Conservation (phyloP, 2,113 vertebrate genomes). For the Ammospiza caudacuta region DNA sequence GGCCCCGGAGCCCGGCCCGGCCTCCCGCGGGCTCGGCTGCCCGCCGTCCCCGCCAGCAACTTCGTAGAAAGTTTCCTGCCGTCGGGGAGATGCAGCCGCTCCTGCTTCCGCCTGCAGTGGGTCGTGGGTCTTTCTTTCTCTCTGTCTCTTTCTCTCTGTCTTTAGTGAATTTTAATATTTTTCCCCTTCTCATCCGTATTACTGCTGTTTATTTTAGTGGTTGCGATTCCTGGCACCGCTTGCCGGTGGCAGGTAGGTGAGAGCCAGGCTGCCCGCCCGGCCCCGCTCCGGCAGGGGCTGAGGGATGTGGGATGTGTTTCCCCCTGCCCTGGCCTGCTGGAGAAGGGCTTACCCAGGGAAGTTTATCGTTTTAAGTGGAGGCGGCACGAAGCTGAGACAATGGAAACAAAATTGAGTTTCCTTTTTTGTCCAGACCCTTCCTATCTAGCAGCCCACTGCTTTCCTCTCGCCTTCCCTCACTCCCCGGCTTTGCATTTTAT, state of each 20-base stretch:
- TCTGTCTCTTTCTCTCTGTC: background rate
- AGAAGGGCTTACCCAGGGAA: background rate
- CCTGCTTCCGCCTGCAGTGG: background rate
- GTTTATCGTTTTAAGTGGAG: background rate
- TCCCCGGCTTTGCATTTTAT: background rate
- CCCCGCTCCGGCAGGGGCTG: background rate
- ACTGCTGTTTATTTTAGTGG: background rate
- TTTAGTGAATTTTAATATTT: background rate
- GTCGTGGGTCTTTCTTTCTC: background rate
- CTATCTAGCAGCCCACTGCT: background rate
- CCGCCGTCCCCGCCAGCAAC: background rate
- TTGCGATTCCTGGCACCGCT: background rate
- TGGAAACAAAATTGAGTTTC: background rate
- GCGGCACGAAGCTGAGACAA: background rate
- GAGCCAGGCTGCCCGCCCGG: background rate
- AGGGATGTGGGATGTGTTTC: background rate
- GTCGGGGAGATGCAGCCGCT: background rate
- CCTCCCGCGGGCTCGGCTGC: background rate
- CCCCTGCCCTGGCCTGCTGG: background rate
- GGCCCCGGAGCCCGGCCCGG: background rate
- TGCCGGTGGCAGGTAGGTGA: background rate
- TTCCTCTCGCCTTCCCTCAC: background rate
- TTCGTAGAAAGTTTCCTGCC: constrained; percentile 42
- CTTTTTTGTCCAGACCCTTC: background rate
- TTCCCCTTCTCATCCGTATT: fast-evolving